These are phyloP conservation scores for Sarcophilus harrisii DNA, from an alignment of 2,797 vertebrate species.

Conservation along the genomic window DNA sequence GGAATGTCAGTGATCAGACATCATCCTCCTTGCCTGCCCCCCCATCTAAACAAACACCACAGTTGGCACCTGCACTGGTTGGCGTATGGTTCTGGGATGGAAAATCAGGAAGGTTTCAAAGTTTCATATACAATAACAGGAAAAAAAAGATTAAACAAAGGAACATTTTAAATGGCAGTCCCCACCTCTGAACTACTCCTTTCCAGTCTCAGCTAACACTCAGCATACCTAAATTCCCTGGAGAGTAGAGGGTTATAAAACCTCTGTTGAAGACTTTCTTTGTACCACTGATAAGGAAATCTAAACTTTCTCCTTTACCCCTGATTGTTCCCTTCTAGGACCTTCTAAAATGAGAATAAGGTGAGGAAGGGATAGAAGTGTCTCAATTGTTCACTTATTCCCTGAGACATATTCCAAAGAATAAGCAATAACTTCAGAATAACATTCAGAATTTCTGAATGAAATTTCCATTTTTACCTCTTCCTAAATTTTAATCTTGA, in stretches of 20 bases:
- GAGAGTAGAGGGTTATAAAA: conserved; percentile 70
- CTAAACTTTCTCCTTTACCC: conserved; percentile 70
- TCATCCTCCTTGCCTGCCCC: not conserved
- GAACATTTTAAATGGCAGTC: conserved; percentile 76
- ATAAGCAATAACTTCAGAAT: not conserved
- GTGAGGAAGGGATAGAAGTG: not conserved
- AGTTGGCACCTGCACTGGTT: conserved; percentile 63
- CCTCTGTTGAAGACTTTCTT: conserved; percentile 64
- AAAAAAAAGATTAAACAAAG: conserved; percentile 81
- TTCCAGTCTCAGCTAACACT: conserved; percentile 68
- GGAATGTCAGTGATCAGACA: not conserved
- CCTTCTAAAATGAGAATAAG: conserved; percentile 39
- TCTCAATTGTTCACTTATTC: not conserved
- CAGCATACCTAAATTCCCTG: conserved; percentile 76
- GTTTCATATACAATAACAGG: conserved; percentile 82
- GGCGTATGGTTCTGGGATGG: conserved; percentile 74
- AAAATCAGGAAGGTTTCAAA: conserved; percentile 79
- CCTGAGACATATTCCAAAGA: not conserved
- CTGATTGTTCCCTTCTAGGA: conserved; percentile 39
- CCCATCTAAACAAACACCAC: not conserved
- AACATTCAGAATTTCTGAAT: not conserved
- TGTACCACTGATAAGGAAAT: conserved; percentile 66
- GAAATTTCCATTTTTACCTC: conserved; percentile 4
- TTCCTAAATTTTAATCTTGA: conserved; percentile 36
- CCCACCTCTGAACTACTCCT: conserved; percentile 75